These are phyloP conservation scores for Nasonovia ribisnigri DNA, from an alignment of 2,888 invertebrate genomes.

Conservation along the genomic window DNA sequence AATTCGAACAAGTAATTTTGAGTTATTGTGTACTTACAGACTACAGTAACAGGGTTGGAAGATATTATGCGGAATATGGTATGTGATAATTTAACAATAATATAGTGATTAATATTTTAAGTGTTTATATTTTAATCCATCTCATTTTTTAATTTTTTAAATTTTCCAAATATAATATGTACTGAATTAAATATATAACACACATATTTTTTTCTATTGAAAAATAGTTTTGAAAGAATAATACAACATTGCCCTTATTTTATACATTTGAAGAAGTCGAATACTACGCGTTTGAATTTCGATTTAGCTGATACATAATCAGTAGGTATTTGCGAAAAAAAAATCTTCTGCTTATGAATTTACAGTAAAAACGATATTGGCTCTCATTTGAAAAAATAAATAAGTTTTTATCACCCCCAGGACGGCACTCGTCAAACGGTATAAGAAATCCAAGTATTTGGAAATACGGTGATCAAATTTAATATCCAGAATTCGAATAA, in stretches of 20 bases:
- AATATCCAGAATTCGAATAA: neutral
- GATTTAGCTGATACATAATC: neutral
- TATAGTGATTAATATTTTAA: no score
- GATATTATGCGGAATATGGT: no score
- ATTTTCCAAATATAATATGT: no score
- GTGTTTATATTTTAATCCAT: no score
- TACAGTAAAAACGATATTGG: no score
- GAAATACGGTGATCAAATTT: neutral
- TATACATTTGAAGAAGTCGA: fast-evolving
- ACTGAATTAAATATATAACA: neutral
- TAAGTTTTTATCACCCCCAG: no score
- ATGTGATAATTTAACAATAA: no score
- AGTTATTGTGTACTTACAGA: no score
- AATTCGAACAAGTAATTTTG: no score
- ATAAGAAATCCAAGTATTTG: neutral
- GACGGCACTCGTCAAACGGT: neutral
- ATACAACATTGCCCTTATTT: neutral
- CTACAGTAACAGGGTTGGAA: no score
- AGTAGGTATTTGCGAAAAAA: neutral
- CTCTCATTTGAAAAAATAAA: no score
- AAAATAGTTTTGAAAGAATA: neutral
- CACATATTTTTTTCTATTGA: neutral
- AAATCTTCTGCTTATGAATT: neutral
- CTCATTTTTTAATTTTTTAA: no score
- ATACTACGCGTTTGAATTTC: neutral